Conservation (phyloP, 2,797 vertebrate species). For the Manis pentadactyla region DNA sequence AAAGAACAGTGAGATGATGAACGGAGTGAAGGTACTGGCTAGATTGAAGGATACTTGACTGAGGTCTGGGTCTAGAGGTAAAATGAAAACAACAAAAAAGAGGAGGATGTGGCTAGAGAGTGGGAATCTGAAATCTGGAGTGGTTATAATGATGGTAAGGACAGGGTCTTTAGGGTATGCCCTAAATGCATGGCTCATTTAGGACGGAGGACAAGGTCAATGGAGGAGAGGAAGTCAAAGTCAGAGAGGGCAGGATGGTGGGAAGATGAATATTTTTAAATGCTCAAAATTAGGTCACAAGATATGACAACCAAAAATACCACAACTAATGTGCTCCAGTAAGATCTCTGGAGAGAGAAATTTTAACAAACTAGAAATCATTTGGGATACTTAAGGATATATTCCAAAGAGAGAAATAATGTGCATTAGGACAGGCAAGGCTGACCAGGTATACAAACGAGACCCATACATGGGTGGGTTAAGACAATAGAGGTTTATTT, state of each 20-base stretch:
- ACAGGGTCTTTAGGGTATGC: not conserved
- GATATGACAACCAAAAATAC: not conserved
- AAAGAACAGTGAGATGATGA: not conserved
- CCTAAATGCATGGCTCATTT: not conserved
- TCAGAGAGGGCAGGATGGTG: not conserved
- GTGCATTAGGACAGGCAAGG: not conserved
- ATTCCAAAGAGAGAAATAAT: not conserved
- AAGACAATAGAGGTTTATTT: not conserved
- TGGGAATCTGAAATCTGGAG: not conserved
- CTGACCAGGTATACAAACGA: not conserved
- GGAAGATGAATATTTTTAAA: not conserved
- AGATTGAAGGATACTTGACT: not conserved
- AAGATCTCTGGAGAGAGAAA: not conserved
- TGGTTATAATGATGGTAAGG: not conserved
- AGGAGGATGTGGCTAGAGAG: not conserved
- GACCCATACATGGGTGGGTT: not conserved
- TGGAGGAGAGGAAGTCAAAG: not conserved
- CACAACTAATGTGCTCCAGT: not conserved
- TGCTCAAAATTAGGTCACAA: not conserved
- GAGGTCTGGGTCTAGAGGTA: not conserved
- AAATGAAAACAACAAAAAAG: not conserved
- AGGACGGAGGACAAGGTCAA: not conserved
- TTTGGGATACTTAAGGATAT: not conserved
- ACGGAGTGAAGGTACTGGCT: not conserved
- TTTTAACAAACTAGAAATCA: not conserved